A percentile compares a stretch with the other conserved stretches of the same genome.
Conservation (phyloP, 35 echinoderm and acorn worm genomes). For the Apostichopus parvimensis region DNA sequence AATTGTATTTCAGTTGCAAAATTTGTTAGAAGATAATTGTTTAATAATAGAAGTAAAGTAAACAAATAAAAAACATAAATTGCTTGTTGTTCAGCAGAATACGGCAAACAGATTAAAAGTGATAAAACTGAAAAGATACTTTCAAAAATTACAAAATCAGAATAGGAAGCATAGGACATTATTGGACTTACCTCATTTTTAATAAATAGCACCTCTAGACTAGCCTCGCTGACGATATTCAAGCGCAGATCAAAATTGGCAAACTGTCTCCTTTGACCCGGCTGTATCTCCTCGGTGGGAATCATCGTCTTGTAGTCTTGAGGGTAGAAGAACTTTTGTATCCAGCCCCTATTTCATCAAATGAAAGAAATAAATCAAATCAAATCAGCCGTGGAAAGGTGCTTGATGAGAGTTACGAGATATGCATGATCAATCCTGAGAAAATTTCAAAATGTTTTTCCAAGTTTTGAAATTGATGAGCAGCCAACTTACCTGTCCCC, state of each 20-base stretch:
- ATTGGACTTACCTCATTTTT: slow-evolving; percentile 72
- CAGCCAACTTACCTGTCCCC: too few relatives aligned
- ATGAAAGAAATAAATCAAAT: neutral
- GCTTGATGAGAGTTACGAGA: too few relatives aligned
- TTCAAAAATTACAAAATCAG: neutral
- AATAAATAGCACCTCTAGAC: slow-evolving; percentile 89
- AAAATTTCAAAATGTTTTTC: too few relatives aligned
- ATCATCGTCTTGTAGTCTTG: slow-evolving; percentile 81
- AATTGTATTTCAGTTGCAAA: too few relatives aligned
- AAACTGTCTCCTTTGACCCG: slow-evolving; percentile 75
- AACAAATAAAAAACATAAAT: too few relatives aligned
- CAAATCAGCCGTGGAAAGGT: too few relatives aligned
- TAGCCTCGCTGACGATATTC: slow-evolving; percentile 86
- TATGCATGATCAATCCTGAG: too few relatives aligned
- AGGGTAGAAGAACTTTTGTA: slow-evolving; percentile 96
- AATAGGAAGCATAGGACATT: neutral
- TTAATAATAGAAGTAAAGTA: too few relatives aligned
- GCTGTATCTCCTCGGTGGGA: slow-evolving; percentile 37
- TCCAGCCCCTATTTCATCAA: slow-evolving; percentile 55
- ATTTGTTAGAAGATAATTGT: too few relatives aligned
- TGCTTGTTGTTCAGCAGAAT: too few relatives aligned
- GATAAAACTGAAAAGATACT: neutral
- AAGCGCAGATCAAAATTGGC: slow-evolving; percentile 75
- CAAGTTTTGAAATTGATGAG: too few relatives aligned
- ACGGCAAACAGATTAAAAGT: too few relatives aligned